phyloP scores from a whole-genome alignment of 2,797 vertebrate species.

The Thunnus albacares region DNA sequence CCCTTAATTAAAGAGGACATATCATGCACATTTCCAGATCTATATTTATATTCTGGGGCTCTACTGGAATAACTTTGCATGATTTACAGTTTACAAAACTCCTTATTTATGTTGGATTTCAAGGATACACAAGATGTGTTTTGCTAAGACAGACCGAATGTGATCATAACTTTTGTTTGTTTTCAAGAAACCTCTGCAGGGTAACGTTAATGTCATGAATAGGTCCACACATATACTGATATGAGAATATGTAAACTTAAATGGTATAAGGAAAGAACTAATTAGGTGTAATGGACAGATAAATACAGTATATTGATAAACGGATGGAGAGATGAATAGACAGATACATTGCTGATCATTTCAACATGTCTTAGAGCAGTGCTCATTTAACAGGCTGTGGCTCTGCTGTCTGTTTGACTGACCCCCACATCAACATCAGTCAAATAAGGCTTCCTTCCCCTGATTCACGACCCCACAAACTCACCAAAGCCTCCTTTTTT shows the following conservation, averaged over 20 bases:
- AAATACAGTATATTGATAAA: neutral
- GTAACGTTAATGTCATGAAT: neutral
- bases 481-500: constrained; percentile 62
- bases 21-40: too few relatives aligned
- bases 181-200: too few relatives aligned
- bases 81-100: too few relatives aligned
- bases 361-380: constrained; percentile 14
- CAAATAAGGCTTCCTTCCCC: constrained; percentile 69
- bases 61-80: too few relatives aligned
- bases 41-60: too few relatives aligned
- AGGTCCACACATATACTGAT: neutral
- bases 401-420: constrained; percentile 46
- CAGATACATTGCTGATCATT: neutral
- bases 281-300: neutral
- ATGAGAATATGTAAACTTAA: neutral
- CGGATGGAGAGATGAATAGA: neutral
- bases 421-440: constrained; percentile 63
- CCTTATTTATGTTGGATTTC: too few relatives aligned
- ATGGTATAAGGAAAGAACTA: neutral
- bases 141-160: too few relatives aligned
- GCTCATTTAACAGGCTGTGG: constrained; percentile 43
- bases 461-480: constrained; percentile 75
- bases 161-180: too few relatives aligned
- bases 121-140: too few relatives aligned
- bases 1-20: too few relatives aligned